Evolutionary conservation across 1,140 invertebrate genomes (phyloP).

Genomic region (Sinella curviseta): DNA sequence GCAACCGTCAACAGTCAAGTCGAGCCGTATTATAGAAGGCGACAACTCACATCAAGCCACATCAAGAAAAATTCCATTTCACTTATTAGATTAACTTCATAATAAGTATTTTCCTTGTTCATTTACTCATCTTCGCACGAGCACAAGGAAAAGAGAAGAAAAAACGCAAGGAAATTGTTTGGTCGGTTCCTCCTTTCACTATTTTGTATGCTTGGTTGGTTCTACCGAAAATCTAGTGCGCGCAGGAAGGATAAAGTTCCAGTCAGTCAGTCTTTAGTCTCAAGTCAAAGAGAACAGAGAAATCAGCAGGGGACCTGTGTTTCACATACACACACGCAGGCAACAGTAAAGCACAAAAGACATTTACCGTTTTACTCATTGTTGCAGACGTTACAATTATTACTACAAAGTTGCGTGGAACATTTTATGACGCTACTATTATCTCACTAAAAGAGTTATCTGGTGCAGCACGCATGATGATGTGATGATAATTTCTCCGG

Average conservation of each 20-base stretch:
- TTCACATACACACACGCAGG: too few relatives aligned
- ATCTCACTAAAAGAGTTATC: too few relatives aligned
- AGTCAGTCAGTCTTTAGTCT: too few relatives aligned
- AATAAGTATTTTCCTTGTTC: slow-evolving; percentile 21
- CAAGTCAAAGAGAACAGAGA: background rate
- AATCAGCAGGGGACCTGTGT: background rate
- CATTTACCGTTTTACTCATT: background rate
- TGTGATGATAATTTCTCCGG: too few relatives aligned
- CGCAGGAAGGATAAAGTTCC: background rate
- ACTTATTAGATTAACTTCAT: slow-evolving; percentile 13
- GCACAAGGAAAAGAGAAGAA: background rate
- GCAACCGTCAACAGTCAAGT: slow-evolving; percentile 1
- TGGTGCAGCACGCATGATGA: too few relatives aligned
- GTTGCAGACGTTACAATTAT: background rate
- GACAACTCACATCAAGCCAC: background rate
- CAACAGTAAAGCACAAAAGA: background rate
- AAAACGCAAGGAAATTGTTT: background rate
- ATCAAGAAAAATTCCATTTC: slow-evolving; percentile 15
- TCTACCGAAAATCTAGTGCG: background rate
- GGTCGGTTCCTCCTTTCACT: background rate
- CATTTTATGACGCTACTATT: too few relatives aligned
- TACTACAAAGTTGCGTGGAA: too few relatives aligned
- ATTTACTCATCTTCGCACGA: background rate
- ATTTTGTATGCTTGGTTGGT: background rate
- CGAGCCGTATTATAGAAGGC: background rate